phyloP scores from a whole-genome alignment of 2,888 invertebrate species.

The Coenonympha arcania region DNA sequence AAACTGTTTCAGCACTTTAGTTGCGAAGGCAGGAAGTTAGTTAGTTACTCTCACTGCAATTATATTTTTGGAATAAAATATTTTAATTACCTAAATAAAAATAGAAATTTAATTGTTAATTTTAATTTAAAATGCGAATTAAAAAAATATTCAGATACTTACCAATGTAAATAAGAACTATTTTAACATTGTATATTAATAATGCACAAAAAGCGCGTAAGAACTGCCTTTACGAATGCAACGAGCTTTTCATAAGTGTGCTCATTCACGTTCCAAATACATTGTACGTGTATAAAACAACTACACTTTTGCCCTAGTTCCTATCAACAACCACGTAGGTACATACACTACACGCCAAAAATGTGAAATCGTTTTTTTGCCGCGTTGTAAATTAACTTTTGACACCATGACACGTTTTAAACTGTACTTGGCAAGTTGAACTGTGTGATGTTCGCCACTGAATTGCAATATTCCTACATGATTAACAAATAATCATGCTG shows the following conservation, averaged over 20 bases:
- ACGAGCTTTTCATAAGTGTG: slow-evolving; percentile 11
- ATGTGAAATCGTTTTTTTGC: neutral
- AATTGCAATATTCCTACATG: too few relatives aligned
- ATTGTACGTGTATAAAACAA: slow-evolving; percentile 3
- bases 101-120: too few relatives aligned
- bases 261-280: slow-evolving; percentile 15
- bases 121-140: too few relatives aligned
- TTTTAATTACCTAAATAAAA: too few relatives aligned
- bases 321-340: neutral
- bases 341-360: neutral
- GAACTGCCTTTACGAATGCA: slow-evolving; percentile 8
- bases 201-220: slow-evolving; percentile 1
- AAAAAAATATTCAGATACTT: neutral
- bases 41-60: too few relatives aligned
- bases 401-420: too few relatives aligned
- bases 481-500: too few relatives aligned
- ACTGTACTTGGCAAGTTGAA: too few relatives aligned
- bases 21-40: too few relatives aligned
- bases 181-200: neutral
- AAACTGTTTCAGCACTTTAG: too few relatives aligned
- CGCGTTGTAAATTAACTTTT: neutral
- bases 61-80: too few relatives aligned
- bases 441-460: too few relatives aligned
- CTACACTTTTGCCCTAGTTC: neutral
- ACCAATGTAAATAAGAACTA: neutral